A percentile compares a stretch with the other conserved stretches of the same genome.
Evolutionary conservation across 2,888 invertebrate species (phyloP).

Genomic region (Ditylenchus weischeri): DNA sequence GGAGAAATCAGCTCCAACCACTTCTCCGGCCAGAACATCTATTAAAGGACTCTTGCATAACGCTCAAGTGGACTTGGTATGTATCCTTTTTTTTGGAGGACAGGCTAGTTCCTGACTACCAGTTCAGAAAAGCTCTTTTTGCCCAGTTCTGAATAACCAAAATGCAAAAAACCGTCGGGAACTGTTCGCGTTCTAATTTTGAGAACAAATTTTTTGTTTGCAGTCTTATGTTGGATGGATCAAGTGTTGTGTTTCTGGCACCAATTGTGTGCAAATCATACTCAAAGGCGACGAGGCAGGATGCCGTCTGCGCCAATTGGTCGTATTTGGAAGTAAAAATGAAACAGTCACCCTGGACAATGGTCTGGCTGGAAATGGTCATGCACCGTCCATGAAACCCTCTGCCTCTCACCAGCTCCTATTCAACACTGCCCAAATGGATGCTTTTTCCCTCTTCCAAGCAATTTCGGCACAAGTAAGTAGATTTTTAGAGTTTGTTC

Average conservation of each 20-base stretch:
- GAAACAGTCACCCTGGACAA: background rate
- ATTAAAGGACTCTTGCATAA: conserved; percentile 11
- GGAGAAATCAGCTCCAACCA: conserved; percentile 2
- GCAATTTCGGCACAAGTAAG: conserved; percentile 82
- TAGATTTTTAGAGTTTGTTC: too few relatives aligned
- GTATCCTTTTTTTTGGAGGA: background rate
- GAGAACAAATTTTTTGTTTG: conserved; percentile 15
- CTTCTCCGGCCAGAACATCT: background rate
- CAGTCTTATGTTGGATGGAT: conserved; percentile 72
- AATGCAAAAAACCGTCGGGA: too few relatives aligned
- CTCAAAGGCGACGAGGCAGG: conserved; percentile 26
- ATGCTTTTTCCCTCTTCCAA: conserved; percentile 68
- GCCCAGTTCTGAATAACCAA: too few relatives aligned
- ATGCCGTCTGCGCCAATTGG: conserved; percentile 36
- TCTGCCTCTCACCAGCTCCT: conserved; percentile 61
- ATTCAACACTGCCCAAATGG: conserved; percentile 61
- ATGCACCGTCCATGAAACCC: conserved; percentile 30
- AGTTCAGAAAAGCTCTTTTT: too few relatives aligned
- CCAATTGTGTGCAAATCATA: conserved; percentile 23
- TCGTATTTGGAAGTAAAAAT: conserved; percentile 23
- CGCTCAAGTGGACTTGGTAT: conserved; percentile 21
- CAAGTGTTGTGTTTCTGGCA: conserved; percentile 65
- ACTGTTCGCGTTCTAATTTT: too few relatives aligned
- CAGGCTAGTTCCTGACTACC: too few relatives aligned
- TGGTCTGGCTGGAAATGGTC: background rate